A percentile compares a stretch with the other conserved stretches of the same genome.
phyloP scores from a whole-genome alignment of 2,888 invertebrate species.

The Synanthedon andrenaeformis region DNA sequence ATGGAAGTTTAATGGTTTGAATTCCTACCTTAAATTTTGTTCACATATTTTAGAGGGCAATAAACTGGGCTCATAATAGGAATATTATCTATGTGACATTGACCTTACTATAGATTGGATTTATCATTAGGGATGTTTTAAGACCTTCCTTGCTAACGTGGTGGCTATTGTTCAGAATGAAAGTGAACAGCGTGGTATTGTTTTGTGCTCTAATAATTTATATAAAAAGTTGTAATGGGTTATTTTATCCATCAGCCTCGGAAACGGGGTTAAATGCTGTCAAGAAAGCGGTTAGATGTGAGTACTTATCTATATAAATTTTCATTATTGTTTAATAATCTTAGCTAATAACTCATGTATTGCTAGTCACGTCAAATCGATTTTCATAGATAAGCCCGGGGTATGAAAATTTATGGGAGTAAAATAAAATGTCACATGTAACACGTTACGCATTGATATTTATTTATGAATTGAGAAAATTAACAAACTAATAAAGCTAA shows the following conservation, averaged over 20 bases:
- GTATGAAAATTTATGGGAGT: too few relatives aligned
- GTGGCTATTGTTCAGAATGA: conserved; percentile 24
- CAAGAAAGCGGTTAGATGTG: conserved; percentile 52
- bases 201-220: conserved; percentile 13
- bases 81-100: conserved; percentile 37
- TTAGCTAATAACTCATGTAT: too few relatives aligned
- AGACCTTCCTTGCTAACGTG: conserved; percentile 1
- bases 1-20: too few relatives aligned
- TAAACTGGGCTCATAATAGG: not conserved
- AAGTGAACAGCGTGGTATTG: conserved; percentile 10
- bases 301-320: conserved; percentile 16
- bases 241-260: conserved; percentile 23
- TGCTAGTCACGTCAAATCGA: too few relatives aligned
- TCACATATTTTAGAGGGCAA: too few relatives aligned
- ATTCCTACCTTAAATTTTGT: too few relatives aligned
- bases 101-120: conserved; percentile 37
- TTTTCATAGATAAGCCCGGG: too few relatives aligned
- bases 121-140: not conserved
- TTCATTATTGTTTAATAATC: too few relatives aligned
- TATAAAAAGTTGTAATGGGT: conserved; percentile 7
- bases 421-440: too few relatives aligned
- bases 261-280: conserved; percentile 37
- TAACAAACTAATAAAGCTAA: too few relatives aligned
- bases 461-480: too few relatives aligned
- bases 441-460: too few relatives aligned